Conservation (phyloP, 2,113 vertebrate species). For the Dasyprocta punctata region DNA sequence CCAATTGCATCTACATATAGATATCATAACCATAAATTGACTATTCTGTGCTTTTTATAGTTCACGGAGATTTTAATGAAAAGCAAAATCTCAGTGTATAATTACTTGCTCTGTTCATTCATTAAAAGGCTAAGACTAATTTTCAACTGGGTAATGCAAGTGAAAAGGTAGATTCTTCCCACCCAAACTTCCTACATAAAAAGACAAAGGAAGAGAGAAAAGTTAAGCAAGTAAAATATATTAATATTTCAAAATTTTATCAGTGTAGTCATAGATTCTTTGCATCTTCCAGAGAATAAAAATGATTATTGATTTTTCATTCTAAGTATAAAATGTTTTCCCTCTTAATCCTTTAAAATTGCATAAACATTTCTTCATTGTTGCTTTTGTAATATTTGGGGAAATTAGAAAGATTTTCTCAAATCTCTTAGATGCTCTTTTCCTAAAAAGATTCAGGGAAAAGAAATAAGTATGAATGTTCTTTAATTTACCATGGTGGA, state of each 20-base stretch:
- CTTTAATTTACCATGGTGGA: neutral
- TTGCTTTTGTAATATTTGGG: neutral
- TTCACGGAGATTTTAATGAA: conserved; percentile 59
- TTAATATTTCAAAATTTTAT: neutral
- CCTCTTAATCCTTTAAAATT: neutral
- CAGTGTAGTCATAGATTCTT: neutral
- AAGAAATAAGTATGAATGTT: neutral
- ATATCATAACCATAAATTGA: conserved; percentile 62
- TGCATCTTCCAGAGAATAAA: neutral
- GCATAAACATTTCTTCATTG: neutral
- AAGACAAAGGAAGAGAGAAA: neutral
- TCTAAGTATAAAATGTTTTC: neutral
- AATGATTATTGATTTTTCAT: neutral
- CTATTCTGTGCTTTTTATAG: conserved; percentile 50
- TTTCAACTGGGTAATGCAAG: neutral
- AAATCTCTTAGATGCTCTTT: neutral
- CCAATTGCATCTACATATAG: conserved; percentile 52
- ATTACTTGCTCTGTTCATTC: conserved; percentile 36
- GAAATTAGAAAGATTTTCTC: neutral
- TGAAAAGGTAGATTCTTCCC: neutral
- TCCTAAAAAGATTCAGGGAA: neutral
- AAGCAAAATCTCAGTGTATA: conserved; percentile 25
- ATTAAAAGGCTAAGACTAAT: conserved; percentile 15
- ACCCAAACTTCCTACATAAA: neutral
- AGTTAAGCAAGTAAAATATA: neutral